A percentile compares a stretch with the other conserved stretches of the same genome.
phyloP scores from a whole-genome alignment of 2,888 invertebrate species.

The Nemurella pictetii region DNA sequence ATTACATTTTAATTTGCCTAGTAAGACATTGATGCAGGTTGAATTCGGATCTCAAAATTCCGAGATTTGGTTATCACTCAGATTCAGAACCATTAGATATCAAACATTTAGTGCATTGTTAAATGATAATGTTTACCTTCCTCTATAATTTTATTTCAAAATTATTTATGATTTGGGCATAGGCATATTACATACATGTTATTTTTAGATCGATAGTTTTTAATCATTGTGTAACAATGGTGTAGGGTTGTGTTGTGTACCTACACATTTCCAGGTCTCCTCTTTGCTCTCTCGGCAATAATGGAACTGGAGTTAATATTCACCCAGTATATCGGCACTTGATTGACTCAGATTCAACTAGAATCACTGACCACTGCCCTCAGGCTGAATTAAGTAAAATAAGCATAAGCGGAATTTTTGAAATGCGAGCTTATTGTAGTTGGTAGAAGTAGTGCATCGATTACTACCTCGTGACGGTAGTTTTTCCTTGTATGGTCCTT shows the following conservation, averaged over 20 bases:
- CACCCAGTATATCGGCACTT: constrained; percentile 18
- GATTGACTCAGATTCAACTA: constrained; percentile 39
- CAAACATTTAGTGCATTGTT: too few species aligned
- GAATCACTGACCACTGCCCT: constrained; percentile 31
- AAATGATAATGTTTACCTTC: constrained; percentile 8
- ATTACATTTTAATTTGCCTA: background rate
- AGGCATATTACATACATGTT: too few species aligned
- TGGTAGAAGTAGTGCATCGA: constrained; percentile 48
- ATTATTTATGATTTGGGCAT: too few species aligned
- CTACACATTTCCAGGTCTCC: constrained; percentile 72
- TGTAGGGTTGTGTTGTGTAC: constrained; percentile 49
- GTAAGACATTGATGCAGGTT: background rate
- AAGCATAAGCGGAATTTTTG: constrained; percentile 33
- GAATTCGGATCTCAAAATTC: background rate
- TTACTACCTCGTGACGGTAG: constrained; percentile 41
- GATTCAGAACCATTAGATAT: background rate
- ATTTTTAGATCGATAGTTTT: too few species aligned
- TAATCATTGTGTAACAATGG: constrained; percentile 21
- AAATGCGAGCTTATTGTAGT: constrained; percentile 39
- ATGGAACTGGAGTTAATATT: constrained; percentile 54
- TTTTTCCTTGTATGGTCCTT: background rate
- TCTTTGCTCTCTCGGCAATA: constrained; percentile 84
- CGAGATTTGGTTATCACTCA: background rate
- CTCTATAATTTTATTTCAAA: too few species aligned
- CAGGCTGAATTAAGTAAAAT: constrained; percentile 3